Conservation (phyloP, 2,113 vertebrate genomes). For the Bubo scandiacus region DNA sequence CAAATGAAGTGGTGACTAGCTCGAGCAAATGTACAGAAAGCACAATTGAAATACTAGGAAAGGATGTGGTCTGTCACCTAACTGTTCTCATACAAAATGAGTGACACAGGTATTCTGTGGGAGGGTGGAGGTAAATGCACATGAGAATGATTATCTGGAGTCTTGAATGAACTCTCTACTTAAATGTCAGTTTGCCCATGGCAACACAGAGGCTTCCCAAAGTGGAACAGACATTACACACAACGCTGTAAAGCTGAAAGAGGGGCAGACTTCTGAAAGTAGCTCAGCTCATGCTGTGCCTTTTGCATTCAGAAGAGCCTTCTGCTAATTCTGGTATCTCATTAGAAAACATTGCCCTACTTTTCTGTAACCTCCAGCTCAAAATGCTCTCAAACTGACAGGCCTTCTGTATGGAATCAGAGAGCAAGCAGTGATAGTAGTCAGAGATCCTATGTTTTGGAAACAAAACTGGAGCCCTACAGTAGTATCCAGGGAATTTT, state of each 20-base stretch:
- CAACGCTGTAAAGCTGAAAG: background rate
- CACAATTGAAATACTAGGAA: background rate
- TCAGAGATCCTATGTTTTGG: background rate
- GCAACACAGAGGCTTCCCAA: background rate
- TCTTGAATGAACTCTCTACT: background rate
- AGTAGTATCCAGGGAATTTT: background rate
- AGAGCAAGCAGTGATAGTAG: background rate
- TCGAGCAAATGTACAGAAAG: background rate
- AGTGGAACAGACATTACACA: background rate
- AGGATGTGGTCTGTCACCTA: background rate
- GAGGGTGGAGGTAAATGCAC: background rate
- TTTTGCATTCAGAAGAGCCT: constrained; percentile 33
- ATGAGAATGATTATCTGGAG: background rate
- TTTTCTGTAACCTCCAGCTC: constrained; percentile 21
- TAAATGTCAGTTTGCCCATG: background rate
- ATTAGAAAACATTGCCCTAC: constrained; percentile 38
- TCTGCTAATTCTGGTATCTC: constrained; percentile 38
- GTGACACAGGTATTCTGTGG: background rate
- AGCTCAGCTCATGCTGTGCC: background rate
- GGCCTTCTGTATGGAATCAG: background rate
- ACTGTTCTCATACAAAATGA: background rate
- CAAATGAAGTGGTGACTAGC: background rate
- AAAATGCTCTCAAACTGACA: background rate
- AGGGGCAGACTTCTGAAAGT: background rate
- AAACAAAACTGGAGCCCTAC: background rate